phyloP scores from a whole-genome alignment of 2,797 vertebrate genomes.

The Pantherophis vulpinus region DNA sequence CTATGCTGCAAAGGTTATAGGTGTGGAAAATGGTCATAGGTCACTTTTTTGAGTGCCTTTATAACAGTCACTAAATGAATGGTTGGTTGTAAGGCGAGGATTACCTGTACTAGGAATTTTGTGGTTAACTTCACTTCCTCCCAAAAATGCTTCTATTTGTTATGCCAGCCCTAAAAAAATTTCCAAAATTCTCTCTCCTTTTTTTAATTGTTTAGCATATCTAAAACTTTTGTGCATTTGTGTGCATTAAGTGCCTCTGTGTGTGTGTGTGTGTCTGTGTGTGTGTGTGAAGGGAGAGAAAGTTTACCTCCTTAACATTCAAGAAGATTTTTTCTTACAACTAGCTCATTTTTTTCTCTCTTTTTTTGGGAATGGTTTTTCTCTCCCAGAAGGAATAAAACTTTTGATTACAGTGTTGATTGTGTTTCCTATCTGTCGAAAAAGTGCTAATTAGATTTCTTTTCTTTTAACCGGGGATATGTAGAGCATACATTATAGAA shows the following conservation, averaged over 20 bases:
- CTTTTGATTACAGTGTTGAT: not conserved
- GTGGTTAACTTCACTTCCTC: not conserved
- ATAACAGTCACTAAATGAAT: too few species aligned
- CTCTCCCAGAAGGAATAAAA: not conserved
- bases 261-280: not conserved
- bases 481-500: not conserved
- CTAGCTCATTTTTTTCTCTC: too few species aligned
- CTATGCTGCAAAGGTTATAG: too few species aligned
- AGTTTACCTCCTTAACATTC: not conserved
- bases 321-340: not conserved
- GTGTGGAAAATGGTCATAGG: too few species aligned
- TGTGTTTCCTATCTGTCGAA: not conserved
- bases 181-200: not conserved
- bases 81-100: too few species aligned
- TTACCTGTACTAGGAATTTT: not conserved
- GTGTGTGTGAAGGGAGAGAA: not conserved
- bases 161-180: not conserved
- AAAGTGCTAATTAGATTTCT: not conserved
- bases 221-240: not conserved
- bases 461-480: not conserved
- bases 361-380: not conserved
- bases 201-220: not conserved
- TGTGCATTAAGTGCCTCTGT: too few species aligned
- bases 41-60: too few species aligned
- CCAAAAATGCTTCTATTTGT: not conserved